Base-by-base conservation (phyloP, 2,888 invertebrate species). In the Pollenia amentaria region DNA sequence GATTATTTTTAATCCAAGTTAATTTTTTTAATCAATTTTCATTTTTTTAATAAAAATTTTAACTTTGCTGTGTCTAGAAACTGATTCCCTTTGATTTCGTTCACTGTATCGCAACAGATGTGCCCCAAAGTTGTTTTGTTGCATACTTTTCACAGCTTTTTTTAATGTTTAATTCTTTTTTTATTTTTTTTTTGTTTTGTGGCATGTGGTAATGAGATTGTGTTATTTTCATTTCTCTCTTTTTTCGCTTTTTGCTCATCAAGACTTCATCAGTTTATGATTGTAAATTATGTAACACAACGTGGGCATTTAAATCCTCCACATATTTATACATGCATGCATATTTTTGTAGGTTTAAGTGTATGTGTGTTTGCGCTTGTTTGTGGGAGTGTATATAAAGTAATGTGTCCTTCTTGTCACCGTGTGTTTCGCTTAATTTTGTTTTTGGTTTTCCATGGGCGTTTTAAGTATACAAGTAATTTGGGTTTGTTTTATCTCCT, bases 371-470 rank as follows among this genome's bases (percentile, higher is more conserved):
- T 18, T 6, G 12, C 3, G 29, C 6, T 3, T 29, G 29, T 29
- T 29, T 29, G 6, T 29, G 29, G 29, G 4, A 1, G 44, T 38
- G 6, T 55, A 44, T 14, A 51, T 29, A 12, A 64, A 60, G 48
- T 10, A 65, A 69, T 48, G 16, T 69, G 72, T 78, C 57, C 51
- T 65, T 44, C 46, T 64, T 48, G n/a, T 51, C 38, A 42, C 7
- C 11, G 14, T 44, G 6, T 72, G 3, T 69, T 44, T 51, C 12
- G 62, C 48, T 62, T 14, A 48, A 29, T 75, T 67, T 60, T 60
- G 73, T 73, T 84, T n/a, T 78, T 40, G 78, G 73, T 78, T 67
- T 72, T 72, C 77, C 83, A 65, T 29, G 38, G 64, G 83, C 72
- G 48, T 77, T 72, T 78, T 51, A 78, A 78, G 40, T 46, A 77